phyloP scores from a whole-genome alignment of 2,888 invertebrate genomes.

The Caenorhabditis panamensis region DNA sequence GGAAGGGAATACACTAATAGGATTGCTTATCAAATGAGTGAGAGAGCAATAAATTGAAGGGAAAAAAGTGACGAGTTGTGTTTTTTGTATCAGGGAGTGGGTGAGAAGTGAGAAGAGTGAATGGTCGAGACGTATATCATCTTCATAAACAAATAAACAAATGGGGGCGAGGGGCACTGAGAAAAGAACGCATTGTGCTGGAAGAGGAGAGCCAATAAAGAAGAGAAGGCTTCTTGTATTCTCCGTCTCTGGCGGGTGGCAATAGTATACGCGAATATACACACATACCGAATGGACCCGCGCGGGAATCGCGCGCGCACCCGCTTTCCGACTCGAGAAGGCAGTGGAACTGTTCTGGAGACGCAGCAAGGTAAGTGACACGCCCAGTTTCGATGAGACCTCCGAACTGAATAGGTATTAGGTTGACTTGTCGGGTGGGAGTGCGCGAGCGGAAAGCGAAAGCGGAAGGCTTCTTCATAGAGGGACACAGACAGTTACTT shows the following conservation, averaged over 20 bases:
- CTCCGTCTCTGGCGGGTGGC: slow-evolving; percentile 26
- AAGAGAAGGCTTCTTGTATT: neutral
- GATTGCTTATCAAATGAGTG: slow-evolving; percentile 21
- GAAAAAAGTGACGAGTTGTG: slow-evolving; percentile 3
- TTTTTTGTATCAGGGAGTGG: neutral
- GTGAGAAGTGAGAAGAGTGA: slow-evolving; percentile 1
- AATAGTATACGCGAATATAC: slow-evolving; percentile 45
- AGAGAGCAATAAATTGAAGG: slow-evolving; percentile 1
- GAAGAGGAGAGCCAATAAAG: slow-evolving; percentile 18
- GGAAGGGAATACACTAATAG: too few species aligned
- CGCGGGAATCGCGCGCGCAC: slow-evolving; percentile 36
- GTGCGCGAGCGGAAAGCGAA: slow-evolving; percentile 36
- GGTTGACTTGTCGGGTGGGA: slow-evolving; percentile 46
- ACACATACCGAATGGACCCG: slow-evolving; percentile 50
- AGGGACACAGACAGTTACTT: slow-evolving; percentile 19
- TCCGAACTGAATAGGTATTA: slow-evolving; percentile 47
- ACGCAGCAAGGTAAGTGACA: slow-evolving; percentile 40
- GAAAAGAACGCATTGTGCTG: slow-evolving; percentile 21
- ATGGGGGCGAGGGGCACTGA: slow-evolving; percentile 18
- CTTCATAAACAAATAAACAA: slow-evolving; percentile 54
- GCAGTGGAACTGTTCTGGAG: slow-evolving; percentile 36
- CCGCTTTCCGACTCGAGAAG: slow-evolving; percentile 6
- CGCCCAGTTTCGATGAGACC: slow-evolving; percentile 43
- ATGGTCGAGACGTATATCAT: slow-evolving; percentile 23
- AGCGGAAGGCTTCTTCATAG: slow-evolving; percentile 16